Evolutionary conservation across 1,140 invertebrate genomes (phyloP).

Genomic region (Contarinia nasturtii): DNA sequence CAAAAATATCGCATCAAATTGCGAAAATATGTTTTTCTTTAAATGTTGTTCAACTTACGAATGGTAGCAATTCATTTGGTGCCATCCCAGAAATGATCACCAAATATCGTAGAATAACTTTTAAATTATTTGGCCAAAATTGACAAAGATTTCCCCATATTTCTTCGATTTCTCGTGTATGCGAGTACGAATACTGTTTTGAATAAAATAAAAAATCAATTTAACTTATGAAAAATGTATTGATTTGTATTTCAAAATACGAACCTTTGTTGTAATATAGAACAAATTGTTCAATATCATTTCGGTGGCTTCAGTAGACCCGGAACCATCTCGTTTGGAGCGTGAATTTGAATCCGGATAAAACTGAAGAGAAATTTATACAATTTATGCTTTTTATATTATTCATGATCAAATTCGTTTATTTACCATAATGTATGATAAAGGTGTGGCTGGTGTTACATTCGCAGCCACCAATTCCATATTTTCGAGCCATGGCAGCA

Average conservation of each 20-base stretch:
- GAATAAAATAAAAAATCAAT: not conserved
- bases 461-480: slow-evolving; percentile 96
- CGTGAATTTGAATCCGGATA: slow-evolving; percentile 48
- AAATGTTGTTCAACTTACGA: slow-evolving; percentile 37
- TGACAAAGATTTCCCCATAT: slow-evolving; percentile 88
- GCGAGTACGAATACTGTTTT: slow-evolving; percentile 76
- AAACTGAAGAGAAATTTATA: slow-evolving; percentile 34
- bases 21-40: not conserved
- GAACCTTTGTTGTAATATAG: slow-evolving; percentile 90
- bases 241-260: not conserved
- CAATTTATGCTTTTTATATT: no score
- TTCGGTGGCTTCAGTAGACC: slow-evolving; percentile 95
- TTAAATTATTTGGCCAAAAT: slow-evolving; percentile 92
- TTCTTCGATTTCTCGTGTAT: slow-evolving; percentile 87
- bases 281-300: slow-evolving; percentile 98
- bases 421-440: slow-evolving; percentile 61
- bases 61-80: slow-evolving; percentile 73
- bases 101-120: slow-evolving; percentile 92
- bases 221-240: not conserved
- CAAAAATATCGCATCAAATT: slow-evolving; percentile 6
- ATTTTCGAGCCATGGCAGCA: slow-evolving; percentile 94
- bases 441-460: slow-evolving; percentile 64
- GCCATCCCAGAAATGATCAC: slow-evolving; percentile 93
- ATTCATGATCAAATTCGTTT: not conserved
- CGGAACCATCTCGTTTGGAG: slow-evolving; percentile 75